Evolutionary conservation across 2,113 vertebrate genomes (phyloP).

Genomic region (Microcebus ravelobensis): DNA sequence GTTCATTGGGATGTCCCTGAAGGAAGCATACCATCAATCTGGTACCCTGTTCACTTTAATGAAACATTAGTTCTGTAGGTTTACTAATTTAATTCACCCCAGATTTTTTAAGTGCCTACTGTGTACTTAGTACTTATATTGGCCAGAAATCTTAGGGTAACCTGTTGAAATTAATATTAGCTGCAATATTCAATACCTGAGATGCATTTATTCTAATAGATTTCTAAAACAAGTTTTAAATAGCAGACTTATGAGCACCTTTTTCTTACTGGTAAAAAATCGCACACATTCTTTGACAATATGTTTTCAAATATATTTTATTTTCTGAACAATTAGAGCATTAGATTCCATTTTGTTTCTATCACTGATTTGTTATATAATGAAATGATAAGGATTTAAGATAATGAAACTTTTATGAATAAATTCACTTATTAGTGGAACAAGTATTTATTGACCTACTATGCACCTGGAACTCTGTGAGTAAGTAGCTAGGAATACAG

Average conservation of each 20-base stretch:
- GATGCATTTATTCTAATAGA: neutral
- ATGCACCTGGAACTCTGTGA: neutral
- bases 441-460: constrained; percentile 11
- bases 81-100: neutral
- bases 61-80: neutral
- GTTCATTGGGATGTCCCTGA: neutral
- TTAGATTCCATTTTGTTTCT: constrained; percentile 30
- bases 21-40: neutral
- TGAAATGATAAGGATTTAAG: neutral
- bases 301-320: neutral
- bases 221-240: constrained; percentile 27
- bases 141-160: neutral
- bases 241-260: neutral
- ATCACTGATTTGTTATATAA: neutral
- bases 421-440: constrained; percentile 28
- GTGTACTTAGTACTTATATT: neutral
- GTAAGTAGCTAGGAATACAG: neutral
- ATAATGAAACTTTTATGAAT: constrained; percentile 11
- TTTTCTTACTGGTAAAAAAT: neutral
- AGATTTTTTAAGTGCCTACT: neutral
- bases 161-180: neutral
- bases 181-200: neutral
- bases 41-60: neutral
- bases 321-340: constrained; percentile 2
- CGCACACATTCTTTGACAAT: neutral